Base-by-base conservation (phyloP, 2,113 vertebrate genomes). In the Cygnus buccinator region DNA sequence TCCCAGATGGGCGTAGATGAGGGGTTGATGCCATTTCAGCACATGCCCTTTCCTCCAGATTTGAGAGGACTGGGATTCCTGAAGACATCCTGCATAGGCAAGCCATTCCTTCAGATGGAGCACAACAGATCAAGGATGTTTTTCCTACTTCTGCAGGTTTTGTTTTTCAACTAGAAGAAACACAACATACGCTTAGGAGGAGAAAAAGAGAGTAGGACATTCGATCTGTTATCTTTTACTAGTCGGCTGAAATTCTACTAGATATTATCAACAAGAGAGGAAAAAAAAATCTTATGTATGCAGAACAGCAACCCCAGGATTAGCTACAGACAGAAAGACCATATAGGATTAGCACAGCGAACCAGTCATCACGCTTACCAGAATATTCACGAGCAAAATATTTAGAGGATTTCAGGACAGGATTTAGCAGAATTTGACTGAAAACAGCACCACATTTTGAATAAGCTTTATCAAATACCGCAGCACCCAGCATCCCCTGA, bases 291-390 rank as follows among this genome's bases (percentile, higher is more conserved):
- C 85, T 90, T 85, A 88, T 93, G 88, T 80, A 93, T 92, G 83
- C 86, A 92, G 84, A 91, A 59, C 91, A 92, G 66, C 84, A 91
- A 95, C 43, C 96, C 97, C 83, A 87, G 97, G 93, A 96, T 95
- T 97, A 97, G 91, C 78, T 89, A 88, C 89, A 95, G 95, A 95
- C 93, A 91, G 95, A 92, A 91, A 95, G 95, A 94, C 97, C 93
- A 93, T 83, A 91, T 2, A 84, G 80, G 94, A 96, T 96, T 90
- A 95, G 85, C 84, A 97, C 89, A 96, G 89, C 87, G 91, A 97
- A 96, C 87, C 78, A 97, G 93, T 43, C 95, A 94, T 66, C 77
- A 33, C n/a, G 88, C 89, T 43, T 75, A 90, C 82, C 41, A 87
- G 90, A 96, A 94, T 96, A 94, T 87, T 82, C 90, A 93, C 84